Evolutionary conservation across 2,113 vertebrate genomes (phyloP).

Genomic region (Origma solitaria): DNA sequence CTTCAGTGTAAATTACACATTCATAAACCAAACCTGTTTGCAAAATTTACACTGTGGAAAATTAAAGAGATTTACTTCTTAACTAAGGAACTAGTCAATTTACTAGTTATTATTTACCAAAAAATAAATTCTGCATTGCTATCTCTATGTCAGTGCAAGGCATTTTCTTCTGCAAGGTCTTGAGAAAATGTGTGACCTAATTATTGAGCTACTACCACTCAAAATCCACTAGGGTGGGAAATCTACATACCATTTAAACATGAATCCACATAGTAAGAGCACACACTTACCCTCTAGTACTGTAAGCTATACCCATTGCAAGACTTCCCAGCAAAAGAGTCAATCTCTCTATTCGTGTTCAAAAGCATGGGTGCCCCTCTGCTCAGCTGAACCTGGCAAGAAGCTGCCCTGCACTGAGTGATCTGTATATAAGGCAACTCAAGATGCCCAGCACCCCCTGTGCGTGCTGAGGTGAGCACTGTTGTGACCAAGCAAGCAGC

Average conservation of each 20-base stretch:
- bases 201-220: not conserved
- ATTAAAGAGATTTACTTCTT: not conserved
- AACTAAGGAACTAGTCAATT: not conserved
- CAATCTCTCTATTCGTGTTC: not conserved
- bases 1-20: not conserved
- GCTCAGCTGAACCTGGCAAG: not conserved
- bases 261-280: not conserved
- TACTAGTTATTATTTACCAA: not conserved
- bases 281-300: constrained; percentile 74
- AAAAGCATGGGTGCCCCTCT: not conserved
- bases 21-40: not conserved
- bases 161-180: not conserved
- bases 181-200: not conserved
- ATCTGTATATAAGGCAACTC: not conserved
- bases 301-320: constrained; percentile 76
- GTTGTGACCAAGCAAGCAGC: not conserved
- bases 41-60: not conserved
- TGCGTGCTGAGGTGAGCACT: not conserved
- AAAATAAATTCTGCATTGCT: not conserved
- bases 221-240: not conserved
- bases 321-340: not conserved
- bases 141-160: not conserved
- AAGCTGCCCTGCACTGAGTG: not conserved
- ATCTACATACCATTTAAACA: not conserved
- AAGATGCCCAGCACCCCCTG: not conserved